phyloP scores from a whole-genome alignment of 2,888 invertebrate species.

The Deilephila porcellus region DNA sequence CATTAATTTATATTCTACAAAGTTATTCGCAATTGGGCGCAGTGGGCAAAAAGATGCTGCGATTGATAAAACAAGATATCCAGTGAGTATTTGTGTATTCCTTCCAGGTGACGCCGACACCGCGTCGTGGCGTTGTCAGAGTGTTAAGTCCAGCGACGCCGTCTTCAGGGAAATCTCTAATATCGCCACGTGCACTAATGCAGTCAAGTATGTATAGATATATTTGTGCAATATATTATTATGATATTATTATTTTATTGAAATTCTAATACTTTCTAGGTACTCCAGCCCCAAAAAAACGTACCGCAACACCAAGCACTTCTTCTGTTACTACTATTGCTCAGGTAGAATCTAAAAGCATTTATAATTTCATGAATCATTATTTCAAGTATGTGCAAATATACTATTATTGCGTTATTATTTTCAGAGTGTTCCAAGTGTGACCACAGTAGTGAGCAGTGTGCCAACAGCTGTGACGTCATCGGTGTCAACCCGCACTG shows the following conservation, averaged over 20 bases:
- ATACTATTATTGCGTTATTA: neutral
- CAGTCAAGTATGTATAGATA: conserved; percentile 60
- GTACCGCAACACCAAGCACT: conserved; percentile 54
- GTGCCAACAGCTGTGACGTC: conserved; percentile 57
- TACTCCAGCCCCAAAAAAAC: conserved; percentile 62
- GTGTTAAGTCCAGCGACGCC: conserved; percentile 76
- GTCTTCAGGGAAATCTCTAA: conserved; percentile 76
- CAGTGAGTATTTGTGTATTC: neutral
- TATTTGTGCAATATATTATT: neutral
- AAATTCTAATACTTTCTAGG: conserved; percentile 41
- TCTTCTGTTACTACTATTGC: conserved; percentile 62
- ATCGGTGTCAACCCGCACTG: conserved; percentile 61
- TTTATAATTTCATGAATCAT: too few species aligned
- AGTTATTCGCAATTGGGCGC: too few species aligned
- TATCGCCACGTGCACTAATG: conserved; percentile 79
- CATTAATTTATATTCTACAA: too few species aligned
- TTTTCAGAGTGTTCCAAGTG: conserved; percentile 59
- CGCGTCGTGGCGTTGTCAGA: conserved; percentile 73
- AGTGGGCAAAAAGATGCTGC: too few species aligned
- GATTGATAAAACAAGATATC: too few species aligned
- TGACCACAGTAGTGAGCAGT: conserved; percentile 64
- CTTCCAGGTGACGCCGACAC: conserved; percentile 53
- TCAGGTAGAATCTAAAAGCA: conserved; percentile 54
- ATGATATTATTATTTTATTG: neutral
- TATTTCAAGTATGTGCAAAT: neutral